These are phyloP conservation scores for Grammomys dolichurus DNA, from an alignment of 2,113 vertebrate species.

Conservation along the genomic window DNA sequence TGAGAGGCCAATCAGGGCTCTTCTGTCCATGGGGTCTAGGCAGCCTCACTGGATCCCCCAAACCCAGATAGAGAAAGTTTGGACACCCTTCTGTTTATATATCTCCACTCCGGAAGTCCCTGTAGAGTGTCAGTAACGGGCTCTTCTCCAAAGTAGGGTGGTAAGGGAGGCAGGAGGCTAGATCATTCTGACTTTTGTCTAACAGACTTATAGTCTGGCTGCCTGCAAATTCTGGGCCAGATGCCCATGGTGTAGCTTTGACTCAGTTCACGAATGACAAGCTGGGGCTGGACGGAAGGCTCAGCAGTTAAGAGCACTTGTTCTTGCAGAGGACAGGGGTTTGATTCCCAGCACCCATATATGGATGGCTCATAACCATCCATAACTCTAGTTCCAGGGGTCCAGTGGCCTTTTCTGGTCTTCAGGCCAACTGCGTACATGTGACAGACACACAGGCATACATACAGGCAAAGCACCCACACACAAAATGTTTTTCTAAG, in stretches of 20 bases:
- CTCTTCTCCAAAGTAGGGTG: background rate
- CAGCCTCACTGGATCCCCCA: background rate
- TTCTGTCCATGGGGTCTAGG: background rate
- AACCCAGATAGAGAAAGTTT: background rate
- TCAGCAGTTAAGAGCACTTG: background rate
- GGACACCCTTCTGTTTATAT: background rate
- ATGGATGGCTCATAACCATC: background rate
- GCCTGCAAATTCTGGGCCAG: background rate
- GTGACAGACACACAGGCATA: background rate
- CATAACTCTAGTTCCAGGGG: background rate
- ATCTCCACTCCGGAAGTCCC: background rate
- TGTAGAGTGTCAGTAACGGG: background rate
- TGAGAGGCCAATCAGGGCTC: background rate
- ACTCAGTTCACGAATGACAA: background rate
- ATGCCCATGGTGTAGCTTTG: background rate
- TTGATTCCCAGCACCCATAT: background rate
- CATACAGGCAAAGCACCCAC: background rate
- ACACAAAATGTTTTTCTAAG: no score
- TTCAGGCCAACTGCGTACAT: background rate
- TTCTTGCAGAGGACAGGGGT: background rate
- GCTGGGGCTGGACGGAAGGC: background rate
- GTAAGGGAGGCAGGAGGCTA: background rate
- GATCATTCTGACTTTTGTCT: constrained; percentile 27
- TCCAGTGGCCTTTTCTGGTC: background rate
- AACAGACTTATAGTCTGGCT: background rate